phyloP scores from a whole-genome alignment of 2,113 vertebrate genomes.

The Dasyornis broadbenti region DNA sequence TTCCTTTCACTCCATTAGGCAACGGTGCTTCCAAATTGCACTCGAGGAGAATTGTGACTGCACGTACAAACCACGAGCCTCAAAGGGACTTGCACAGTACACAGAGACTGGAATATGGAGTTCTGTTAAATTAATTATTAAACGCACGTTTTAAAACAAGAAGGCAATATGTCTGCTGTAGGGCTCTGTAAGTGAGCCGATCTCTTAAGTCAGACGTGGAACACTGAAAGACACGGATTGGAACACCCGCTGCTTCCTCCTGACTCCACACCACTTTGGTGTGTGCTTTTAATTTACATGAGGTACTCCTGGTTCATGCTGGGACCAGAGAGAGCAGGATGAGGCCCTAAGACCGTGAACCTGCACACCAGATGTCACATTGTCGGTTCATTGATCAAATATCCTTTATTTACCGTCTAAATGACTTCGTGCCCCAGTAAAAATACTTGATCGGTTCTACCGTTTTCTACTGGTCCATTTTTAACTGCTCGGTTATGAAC shows the following conservation, averaged over 20 bases:
- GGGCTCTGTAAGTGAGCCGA: conserved; percentile 19
- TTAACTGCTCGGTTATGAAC: conserved; percentile 12
- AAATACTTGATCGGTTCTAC: not conserved
- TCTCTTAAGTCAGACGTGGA: not conserved
- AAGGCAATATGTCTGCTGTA: conserved; percentile 24
- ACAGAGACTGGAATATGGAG: not conserved
- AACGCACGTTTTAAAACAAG: conserved; percentile 23
- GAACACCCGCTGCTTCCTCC: not conserved
- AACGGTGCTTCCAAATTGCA: conserved; percentile 12
- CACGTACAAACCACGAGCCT: not conserved
- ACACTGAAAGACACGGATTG: not conserved
- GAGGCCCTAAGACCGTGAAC: not conserved
- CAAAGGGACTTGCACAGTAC: not conserved
- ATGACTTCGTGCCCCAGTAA: not conserved
- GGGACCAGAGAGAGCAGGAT: not conserved
- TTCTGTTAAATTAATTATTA: conserved; percentile 37
- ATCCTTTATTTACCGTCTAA: not conserved
- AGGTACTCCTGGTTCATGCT: not conserved
- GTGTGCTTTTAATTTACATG: not conserved
- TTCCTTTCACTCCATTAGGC: conserved; percentile 42
- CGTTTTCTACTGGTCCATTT: not conserved
- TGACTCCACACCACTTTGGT: not conserved
- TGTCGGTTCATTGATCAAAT: not conserved
- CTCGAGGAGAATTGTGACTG: not conserved
- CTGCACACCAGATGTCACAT: not conserved